Evolutionary conservation across 2,888 invertebrate genomes (phyloP).

Genomic region (Apoda limacodes): DNA sequence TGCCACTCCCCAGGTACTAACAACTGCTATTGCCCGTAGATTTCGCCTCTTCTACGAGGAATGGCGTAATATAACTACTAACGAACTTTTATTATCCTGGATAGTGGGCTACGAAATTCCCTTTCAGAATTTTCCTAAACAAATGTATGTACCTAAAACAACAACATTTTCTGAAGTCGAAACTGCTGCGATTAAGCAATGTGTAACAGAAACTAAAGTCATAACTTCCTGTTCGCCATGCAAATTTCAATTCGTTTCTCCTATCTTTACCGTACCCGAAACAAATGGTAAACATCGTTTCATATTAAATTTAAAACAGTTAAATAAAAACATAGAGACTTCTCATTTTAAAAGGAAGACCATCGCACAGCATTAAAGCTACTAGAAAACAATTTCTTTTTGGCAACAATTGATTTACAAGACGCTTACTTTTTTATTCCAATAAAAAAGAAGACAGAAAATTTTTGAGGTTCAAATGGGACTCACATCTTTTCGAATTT

Average conservation of each 20-base stretch:
- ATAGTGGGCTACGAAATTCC: conserved; percentile 6
- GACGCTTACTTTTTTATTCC: conserved; percentile 4
- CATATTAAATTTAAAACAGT: conserved; percentile 4
- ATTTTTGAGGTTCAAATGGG: conserved; percentile 3
- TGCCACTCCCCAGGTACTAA: conserved; percentile 1
- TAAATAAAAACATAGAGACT: conserved; percentile 7
- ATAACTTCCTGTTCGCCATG: conserved; percentile 7
- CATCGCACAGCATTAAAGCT: conserved; percentile 8
- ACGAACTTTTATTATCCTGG: conserved; percentile 2
- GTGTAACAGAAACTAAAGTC: conserved; percentile 1
- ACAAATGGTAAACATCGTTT: conserved; percentile 10
- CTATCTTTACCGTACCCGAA: conserved; percentile 5
- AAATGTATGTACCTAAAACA: not conserved
- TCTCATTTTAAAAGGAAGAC: conserved; percentile 10
- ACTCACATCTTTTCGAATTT: conserved; percentile 4
- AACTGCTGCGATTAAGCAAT: not conserved
- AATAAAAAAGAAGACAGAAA: conserved; percentile 2
- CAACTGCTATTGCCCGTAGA: conserved; percentile 3
- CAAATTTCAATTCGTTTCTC: conserved; percentile 5
- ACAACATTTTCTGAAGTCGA: not conserved
- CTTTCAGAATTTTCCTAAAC: not conserved
- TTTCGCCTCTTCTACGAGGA: conserved; percentile 5
- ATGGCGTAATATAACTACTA: conserved; percentile 5
- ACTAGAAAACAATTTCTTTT: conserved; percentile 3
- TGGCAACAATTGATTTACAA: conserved; percentile 6